A percentile compares a stretch with the other conserved stretches of the same genome.
These are phyloP conservation scores for Orestias chungarensis DNA, from an alignment of 2,797 vertebrate species.

Conservation along the genomic window DNA sequence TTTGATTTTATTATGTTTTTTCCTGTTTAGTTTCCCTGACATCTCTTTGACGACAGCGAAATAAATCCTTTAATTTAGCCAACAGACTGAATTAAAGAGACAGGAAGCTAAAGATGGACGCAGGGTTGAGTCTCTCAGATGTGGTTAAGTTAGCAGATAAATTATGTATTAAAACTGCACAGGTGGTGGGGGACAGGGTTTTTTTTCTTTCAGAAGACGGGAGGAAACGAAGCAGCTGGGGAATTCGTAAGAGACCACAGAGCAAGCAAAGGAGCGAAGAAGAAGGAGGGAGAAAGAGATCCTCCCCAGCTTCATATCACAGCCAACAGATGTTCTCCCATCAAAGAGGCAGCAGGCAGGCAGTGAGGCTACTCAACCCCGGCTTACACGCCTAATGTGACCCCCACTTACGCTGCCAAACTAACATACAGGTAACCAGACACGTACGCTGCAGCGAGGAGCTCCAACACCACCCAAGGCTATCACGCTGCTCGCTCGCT, in stretches of 20 bases:
- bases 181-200: slow-evolving; percentile 73
- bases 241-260: slow-evolving; percentile 59
- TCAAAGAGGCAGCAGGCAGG: slow-evolving; percentile 69
- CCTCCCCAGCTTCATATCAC: slow-evolving; percentile 75
- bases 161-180: slow-evolving; percentile 83
- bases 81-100: not conserved
- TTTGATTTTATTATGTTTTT: not conserved
- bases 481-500: slow-evolving; percentile 54
- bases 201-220: slow-evolving; percentile 48
- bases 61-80: slow-evolving; percentile 5
- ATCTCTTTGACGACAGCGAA: not conserved
- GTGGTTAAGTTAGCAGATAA: slow-evolving; percentile 79
- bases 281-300: slow-evolving; percentile 56
- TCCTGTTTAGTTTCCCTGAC: not conserved
- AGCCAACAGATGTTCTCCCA: slow-evolving; percentile 79
- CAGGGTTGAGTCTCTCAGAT: slow-evolving; percentile 59
- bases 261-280: slow-evolving; percentile 42
- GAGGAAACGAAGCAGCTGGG: slow-evolving; percentile 60
- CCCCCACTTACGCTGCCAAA: slow-evolving; percentile 35
- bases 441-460: slow-evolving; percentile 9
- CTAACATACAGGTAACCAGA: slow-evolving; percentile 11
- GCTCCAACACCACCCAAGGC: slow-evolving; percentile 49
- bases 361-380: slow-evolving; percentile 63
- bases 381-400: slow-evolving; percentile 73
- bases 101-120: slow-evolving; percentile 18